Conservation (phyloP, 2,113 vertebrate genomes). For the Gobio gobio region DNA sequence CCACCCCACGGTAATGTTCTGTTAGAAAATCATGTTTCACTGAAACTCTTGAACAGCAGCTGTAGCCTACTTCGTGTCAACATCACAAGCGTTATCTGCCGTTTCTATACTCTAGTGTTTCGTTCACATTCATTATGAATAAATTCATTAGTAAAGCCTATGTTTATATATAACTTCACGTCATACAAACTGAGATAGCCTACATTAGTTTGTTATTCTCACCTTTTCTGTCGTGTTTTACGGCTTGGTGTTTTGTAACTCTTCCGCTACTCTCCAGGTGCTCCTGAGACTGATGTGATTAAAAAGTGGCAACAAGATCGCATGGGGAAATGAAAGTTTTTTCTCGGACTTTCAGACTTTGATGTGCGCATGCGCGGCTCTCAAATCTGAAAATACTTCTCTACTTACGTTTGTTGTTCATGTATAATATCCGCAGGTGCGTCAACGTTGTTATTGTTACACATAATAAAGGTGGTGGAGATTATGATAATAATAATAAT, state of each 20-base stretch:
- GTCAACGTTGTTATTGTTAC: neutral
- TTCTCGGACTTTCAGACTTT: neutral
- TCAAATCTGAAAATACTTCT: neutral
- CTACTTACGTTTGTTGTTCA: neutral
- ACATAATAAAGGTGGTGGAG: neutral
- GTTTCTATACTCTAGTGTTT: neutral
- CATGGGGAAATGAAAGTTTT: neutral
- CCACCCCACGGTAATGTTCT: no score
- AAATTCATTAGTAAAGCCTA: no score
- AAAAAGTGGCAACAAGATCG: neutral
- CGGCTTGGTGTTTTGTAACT: neutral
- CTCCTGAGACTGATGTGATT: neutral
- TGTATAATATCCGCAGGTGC: neutral
- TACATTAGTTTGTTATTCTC: neutral
- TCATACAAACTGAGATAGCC: neutral
- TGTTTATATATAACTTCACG: neutral
- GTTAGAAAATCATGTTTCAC: neutral
- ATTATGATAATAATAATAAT: neutral
- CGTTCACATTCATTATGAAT: neutral
- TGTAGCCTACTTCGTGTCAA: neutral
- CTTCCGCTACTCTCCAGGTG: neutral
- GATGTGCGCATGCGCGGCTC: constrained; percentile 3
- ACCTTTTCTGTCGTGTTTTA: neutral
- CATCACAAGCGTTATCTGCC: neutral
- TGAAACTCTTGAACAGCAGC: neutral